Evolutionary conservation across 35 echinoderm and acorn worm species (phyloP), one percentile per base, ranked within the genome.

Genomic region (Apostichopus parvimensis): DNA sequence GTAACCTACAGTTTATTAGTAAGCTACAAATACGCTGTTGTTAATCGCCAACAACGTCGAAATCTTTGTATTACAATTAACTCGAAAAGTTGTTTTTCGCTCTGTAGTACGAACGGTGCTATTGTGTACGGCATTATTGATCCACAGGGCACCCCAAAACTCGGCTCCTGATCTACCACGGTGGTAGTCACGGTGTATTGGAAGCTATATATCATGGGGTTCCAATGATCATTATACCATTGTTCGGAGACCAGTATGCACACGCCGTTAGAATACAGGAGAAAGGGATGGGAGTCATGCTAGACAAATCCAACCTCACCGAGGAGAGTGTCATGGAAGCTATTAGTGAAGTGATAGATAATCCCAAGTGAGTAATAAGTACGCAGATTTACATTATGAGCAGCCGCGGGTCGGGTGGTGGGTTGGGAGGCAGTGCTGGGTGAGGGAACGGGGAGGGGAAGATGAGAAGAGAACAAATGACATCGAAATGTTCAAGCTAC

Each of bases 161-260:
- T 9, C 66, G 75, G n/a, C 22, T 82, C 9, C 59, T 92, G 18
- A 80, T 92, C 22, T 80, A 79, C 34, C 90, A 92, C 58, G 90
- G 77, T 10, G 90, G 90, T 1, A 60, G 77, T 20, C 56, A 92
- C 65, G 90, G 90, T 4, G 79, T 92, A 17, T 54, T 26, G 10
- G 77, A 92, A 24, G 90, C 77, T 18, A 82, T 92, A 25, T 92
- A 92, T 58, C 90, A 92, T 24, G 60, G 52, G 17, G 90, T 92
- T 17, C 90, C 90, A 9, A 92, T 92, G 90, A 58, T 92, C 0
- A 64, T 79, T 56, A 92, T 92, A 22, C 90, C 90, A 22, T 62
- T 92, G 54, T 24, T 68, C 52, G 58, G 90, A 21, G 90, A 92
- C n/a, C 90, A 92, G 57, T 82, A 80, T 34, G 75, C 54, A 10